phyloP scores from a whole-genome alignment of 1,140 invertebrate genomes.

The Sesamia nonagrioides region DNA sequence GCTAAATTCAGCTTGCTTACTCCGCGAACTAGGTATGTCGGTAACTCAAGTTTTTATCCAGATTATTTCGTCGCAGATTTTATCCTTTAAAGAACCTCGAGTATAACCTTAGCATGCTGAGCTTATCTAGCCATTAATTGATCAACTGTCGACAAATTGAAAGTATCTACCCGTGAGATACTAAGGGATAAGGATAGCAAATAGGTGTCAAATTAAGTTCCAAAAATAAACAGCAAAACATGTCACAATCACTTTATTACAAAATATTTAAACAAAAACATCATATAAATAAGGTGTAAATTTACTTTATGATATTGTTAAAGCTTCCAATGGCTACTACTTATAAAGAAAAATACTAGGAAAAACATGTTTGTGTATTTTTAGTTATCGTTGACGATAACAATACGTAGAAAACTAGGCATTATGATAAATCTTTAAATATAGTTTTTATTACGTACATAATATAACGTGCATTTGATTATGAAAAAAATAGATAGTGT shows the following conservation, averaged over 20 bases:
- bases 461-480: too few relatives aligned
- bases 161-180: too few relatives aligned
- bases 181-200: not conserved
- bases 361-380: not conserved
- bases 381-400: not conserved
- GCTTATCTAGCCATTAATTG: too few relatives aligned
- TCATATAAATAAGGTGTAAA: not conserved
- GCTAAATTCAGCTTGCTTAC: too few relatives aligned
- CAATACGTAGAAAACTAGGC: not conserved
- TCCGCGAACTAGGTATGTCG: too few relatives aligned
- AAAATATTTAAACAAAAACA: not conserved
- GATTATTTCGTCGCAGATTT: too few relatives aligned
- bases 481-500: too few relatives aligned
- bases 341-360: conserved; percentile 7
- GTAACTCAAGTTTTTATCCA: too few relatives aligned
- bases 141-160: too few relatives aligned
- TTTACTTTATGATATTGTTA: conserved; percentile 2
- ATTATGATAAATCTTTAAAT: not conserved
- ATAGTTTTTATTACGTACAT: too few relatives aligned
- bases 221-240: not conserved
- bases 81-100: too few relatives aligned
- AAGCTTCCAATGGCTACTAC: conserved; percentile 27
- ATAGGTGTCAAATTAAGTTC: not conserved
- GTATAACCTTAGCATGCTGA: too few relatives aligned
- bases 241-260: conserved; percentile 11